phyloP scores from a whole-genome alignment of 2,888 invertebrate genomes.

The Panzeria rudis region DNA sequence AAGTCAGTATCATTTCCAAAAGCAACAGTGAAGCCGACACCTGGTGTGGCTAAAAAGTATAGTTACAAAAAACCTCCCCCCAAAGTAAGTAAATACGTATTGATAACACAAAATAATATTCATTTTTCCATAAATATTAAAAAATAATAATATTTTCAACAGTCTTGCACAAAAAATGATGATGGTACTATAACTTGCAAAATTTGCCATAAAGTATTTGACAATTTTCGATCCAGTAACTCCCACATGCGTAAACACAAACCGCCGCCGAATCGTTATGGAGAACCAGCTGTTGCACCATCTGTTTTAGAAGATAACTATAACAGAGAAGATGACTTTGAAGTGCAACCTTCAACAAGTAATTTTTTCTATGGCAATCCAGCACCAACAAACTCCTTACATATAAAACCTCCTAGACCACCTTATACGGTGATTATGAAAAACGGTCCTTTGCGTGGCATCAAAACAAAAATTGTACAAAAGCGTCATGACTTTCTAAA shows the following conservation, averaged over 20 bases:
- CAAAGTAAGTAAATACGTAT: conserved; percentile 45
- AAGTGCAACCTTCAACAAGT: conserved; percentile 43
- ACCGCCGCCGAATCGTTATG: conserved; percentile 60
- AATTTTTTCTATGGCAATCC: conserved; percentile 11
- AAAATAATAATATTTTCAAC: conserved; percentile 1
- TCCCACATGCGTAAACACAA: conserved; percentile 79
- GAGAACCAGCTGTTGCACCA: conserved; percentile 51
- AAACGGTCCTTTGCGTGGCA: conserved; percentile 67
- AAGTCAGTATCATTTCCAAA: background rate
- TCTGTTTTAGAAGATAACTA: conserved; percentile 14
- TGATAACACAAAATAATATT: conserved; percentile 4
- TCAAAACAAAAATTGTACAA: conserved; percentile 73
- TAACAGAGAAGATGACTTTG: conserved; percentile 50
- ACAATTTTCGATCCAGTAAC: conserved; percentile 78
- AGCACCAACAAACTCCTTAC: background rate
- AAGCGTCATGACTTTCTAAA: conserved; percentile 65
- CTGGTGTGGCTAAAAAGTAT: conserved; percentile 17
- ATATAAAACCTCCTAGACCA: conserved; percentile 44
- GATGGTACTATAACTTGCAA: conserved; percentile 75
- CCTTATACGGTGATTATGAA: conserved; percentile 55
- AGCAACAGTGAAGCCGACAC: conserved; percentile 12
- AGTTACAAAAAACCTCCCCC: conserved; percentile 35
- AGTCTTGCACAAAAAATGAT: conserved; percentile 65
- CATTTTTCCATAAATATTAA: background rate
- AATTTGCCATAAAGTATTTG: conserved; percentile 76